Conservation (phyloP, 2,888 invertebrate genomes). For the Cerastis rubricosa region DNA sequence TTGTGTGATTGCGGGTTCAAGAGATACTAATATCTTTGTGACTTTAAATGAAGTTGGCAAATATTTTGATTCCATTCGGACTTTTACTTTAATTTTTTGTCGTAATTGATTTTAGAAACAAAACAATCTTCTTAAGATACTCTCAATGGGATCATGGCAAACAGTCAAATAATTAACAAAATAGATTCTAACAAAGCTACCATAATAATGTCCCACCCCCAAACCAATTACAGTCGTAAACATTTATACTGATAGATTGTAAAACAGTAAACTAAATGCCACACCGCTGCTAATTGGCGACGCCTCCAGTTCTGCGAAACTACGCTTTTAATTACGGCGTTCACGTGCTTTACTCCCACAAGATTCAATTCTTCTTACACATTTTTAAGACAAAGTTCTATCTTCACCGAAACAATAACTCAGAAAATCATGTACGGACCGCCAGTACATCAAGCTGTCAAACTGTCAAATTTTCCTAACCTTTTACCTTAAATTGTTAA, state of each 20-base stretch:
- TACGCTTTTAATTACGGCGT: constrained; percentile 72
- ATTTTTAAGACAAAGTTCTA: constrained; percentile 61
- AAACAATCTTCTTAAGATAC: neutral
- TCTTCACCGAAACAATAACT: constrained; percentile 31
- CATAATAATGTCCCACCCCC: constrained; percentile 6
- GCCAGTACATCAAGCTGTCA: too few species aligned
- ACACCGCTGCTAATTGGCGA: constrained; percentile 62
- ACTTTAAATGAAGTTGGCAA: neutral
- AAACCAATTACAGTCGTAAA: constrained; percentile 30
- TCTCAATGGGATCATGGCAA: neutral
- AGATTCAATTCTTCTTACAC: constrained; percentile 58
- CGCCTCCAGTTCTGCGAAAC: constrained; percentile 62
- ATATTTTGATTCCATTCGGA: neutral
- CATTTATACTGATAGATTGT: constrained; percentile 52
- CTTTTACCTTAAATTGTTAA: too few species aligned
- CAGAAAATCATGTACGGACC: constrained; percentile 30
- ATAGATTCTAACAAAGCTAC: constrained; percentile 8
- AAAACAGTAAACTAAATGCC: constrained; percentile 51
- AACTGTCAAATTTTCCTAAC: too few species aligned
- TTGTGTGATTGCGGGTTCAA: neutral
- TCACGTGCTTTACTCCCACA: constrained; percentile 73
- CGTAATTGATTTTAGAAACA: neutral
- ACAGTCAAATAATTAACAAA: neutral
- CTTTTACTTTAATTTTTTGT: neutral
- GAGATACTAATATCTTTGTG: constrained; percentile 2